These are phyloP conservation scores for Crocuta crocuta DNA, from an alignment of 2,113 vertebrate species.

Conservation along the genomic window DNA sequence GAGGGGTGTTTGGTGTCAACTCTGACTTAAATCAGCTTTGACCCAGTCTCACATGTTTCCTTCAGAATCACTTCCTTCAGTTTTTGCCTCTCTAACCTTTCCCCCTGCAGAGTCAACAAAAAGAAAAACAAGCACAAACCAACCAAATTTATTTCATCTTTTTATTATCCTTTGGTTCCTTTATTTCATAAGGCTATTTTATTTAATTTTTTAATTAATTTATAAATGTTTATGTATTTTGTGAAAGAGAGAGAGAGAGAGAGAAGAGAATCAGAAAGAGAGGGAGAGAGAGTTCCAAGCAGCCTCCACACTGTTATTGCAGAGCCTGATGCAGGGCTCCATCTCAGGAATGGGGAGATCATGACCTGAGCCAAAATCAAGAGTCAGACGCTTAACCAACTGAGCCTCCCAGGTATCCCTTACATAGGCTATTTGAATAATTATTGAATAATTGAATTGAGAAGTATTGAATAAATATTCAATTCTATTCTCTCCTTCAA, in stretches of 20 bases:
- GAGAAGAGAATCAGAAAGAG: no score
- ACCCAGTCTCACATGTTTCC: background rate
- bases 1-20: background rate
- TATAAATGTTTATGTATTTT: no score
- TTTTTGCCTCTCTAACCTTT: background rate
- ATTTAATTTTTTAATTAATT: background rate
- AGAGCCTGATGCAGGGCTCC: no score
- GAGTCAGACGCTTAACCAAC: no score
- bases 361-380: no score
- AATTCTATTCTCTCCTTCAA: background rate
- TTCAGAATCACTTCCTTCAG: background rate
- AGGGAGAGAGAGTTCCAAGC: no score
- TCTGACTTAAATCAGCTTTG: background rate
- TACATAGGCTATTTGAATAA: background rate
- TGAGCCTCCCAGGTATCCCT: background rate
- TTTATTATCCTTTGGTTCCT: background rate
- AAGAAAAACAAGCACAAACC: background rate
- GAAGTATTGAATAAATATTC: background rate
- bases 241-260: no score
- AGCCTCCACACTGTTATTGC: no score
- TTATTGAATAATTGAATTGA: no score
- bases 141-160: background rate
- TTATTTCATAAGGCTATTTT: background rate
- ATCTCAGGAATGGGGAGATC: no score
- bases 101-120: background rate